Conservation (phyloP, 2,888 invertebrate species). For the Monopis laevigella region DNA sequence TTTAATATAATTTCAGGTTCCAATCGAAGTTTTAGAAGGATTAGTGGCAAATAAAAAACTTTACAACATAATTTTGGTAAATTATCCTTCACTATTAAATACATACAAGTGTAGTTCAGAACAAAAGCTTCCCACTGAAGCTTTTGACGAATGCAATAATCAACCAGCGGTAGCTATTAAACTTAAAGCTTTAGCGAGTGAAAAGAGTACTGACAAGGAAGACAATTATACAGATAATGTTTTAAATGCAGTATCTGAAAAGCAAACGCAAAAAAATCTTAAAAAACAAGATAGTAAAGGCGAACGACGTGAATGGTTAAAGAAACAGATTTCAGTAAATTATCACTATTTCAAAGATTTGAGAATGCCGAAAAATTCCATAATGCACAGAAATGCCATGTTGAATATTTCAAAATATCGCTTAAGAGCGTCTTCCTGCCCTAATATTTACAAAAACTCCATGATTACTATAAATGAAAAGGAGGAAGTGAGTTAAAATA, state of each 20-base stretch:
- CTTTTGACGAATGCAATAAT: conserved; percentile 26
- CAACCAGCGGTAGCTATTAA: conserved; percentile 63
- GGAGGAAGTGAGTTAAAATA: conserved; percentile 69
- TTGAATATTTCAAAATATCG: conserved; percentile 84
- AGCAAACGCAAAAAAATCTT: conserved; percentile 15
- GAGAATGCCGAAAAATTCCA: conserved; percentile 79
- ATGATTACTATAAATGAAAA: conserved; percentile 85
- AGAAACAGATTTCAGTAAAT: conserved; percentile 60
- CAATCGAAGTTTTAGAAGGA: conserved; percentile 71
- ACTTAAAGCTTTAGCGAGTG: conserved; percentile 27
- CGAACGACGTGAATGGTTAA: conserved; percentile 53
- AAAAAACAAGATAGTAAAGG: conserved; percentile 42
- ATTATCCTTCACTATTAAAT: conserved; percentile 66
- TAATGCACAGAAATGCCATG: conserved; percentile 88
- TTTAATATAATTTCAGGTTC: conserved; percentile 55
- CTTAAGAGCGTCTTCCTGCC: conserved; percentile 88
- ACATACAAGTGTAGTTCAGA: conserved; percentile 61
- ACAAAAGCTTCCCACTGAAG: conserved; percentile 36
- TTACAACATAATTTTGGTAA: conserved; percentile 67
- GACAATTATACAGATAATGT: conserved; percentile 10
- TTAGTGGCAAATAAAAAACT: conserved; percentile 58
- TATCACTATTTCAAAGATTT: conserved; percentile 78
- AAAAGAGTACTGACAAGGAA: conserved; percentile 18
- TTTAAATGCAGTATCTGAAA: conserved; percentile 26
- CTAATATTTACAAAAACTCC: conserved; percentile 90